Evolutionary conservation across 2,888 invertebrate species (phyloP), one percentile per base, ranked within the genome.

Genomic region (Brachypalpus laphriformis): DNA sequence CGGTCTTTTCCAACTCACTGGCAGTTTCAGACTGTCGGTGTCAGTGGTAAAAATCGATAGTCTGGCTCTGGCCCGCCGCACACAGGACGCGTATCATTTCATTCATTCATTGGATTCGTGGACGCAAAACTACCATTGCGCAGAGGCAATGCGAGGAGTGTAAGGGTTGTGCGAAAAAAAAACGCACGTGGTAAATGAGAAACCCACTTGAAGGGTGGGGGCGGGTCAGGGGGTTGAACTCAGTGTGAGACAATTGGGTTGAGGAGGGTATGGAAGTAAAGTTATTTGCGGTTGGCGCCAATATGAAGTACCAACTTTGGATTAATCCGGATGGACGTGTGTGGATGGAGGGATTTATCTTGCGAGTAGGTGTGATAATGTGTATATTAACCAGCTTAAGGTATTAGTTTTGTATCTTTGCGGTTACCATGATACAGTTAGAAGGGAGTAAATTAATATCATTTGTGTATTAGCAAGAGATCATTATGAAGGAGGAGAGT

Each of bases 21-120:
- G 37, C 68, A 74, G 34, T 74, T 74, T 71, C 54, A 63, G 70
- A 77, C 82, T 82, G 54, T 16, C 18, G 42, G 11, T 14, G 51
- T 25, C 5, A n/a, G 51, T 72, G 51, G 72, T 57, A 78, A 78
- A 83, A 83, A 83, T 83, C 83, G 25, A 83, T 83, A 78, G 66
- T 54, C 54, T 61, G 59, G 28, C 45, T 54, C 45, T 70, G 34
- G 51, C 31, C 20, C 56, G 45, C 47, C 34, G 40, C 70, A 70
- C 16, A 72, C 65, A 77, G 72, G 77, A 72, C 59, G 59, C 49
- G 34, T 56, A 72, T 9, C 11, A 20, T 28, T 66, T 77, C 77
- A 77, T 82, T 77, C 70, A 77, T 71, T 54, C 28, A 77, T 47
- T 37, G n/a, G 45, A 70, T 56, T 75, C 20, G 49, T 40, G 45